Evolutionary conservation across 2,888 invertebrate species (phyloP), one percentile per base, ranked within the genome.

Genomic region (Cosmorhoe ocellata): DNA sequence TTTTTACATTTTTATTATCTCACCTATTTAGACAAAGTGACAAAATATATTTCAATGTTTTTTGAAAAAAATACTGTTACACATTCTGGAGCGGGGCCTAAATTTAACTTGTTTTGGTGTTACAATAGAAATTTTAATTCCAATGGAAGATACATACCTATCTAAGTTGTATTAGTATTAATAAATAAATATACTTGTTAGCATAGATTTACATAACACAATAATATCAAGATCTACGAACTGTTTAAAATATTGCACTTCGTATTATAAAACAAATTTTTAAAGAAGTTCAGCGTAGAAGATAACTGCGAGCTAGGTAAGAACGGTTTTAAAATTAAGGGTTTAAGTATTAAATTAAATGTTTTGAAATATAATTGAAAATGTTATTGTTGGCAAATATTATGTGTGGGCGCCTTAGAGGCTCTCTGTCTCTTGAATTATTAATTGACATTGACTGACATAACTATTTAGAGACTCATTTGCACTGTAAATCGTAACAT

Each of bases 1-100:
- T 84, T 81, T 87, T 78, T 84, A 83, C 84, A 86, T 69, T 75
- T 75, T 68, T 62, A 72, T 76, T 73, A 72, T 79, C 79, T 76
- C 73, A 73, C 77, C 73, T 79, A 76, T 71, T 71, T 83, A 86
- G 85, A 84, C 86, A 83, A 83, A 84, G 83, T 87, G 85, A 87
- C 84, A 79, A 83, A 78, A 64, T 57, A 69, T 68, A 64, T 69
- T 73, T 60, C 40, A 40, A 50, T 46, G 62, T 64, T 61, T 64
- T 65, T 64, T n/a, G n/a, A 51, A 53, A 56, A 57, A 67, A 69
- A 71, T 71, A 71, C 70, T 71, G 69, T 61, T 63, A 61, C 55
- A 41, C 58, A 57, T 58, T 56, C 32, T 58, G 68, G 74, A 74
- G 74, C 71, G 71, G 46, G 71, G 66, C 66, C 69, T 43, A 66